A percentile compares a stretch with the other conserved stretches of the same genome.
Conservation (phyloP, 1,140 invertebrate genomes). For the Trigoniulus corallinus region DNA sequence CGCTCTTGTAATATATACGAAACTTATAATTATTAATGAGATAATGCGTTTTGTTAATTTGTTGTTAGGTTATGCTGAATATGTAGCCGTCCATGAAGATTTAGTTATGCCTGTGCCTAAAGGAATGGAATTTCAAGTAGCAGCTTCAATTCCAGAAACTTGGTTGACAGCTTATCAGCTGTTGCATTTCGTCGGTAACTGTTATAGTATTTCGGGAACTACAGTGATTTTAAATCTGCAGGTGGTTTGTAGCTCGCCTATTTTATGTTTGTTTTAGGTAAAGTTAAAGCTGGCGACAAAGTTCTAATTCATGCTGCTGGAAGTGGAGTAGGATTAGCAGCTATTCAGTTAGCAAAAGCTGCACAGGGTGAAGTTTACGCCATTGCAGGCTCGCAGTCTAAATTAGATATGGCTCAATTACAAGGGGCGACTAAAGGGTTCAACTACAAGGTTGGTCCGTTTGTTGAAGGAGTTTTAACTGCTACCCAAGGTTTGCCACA, state of each 20-base stretch:
- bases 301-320: conserved; percentile 27
- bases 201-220: background rate
- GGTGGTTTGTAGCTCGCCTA: background rate
- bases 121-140: conserved; percentile 17
- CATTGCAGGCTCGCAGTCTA: conserved; percentile 23
- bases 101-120: conserved; percentile 21
- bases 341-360: conserved; percentile 20
- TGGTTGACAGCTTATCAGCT: conserved; percentile 29
- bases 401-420: conserved; percentile 17
- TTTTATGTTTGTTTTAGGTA: background rate
- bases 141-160: conserved; percentile 26
- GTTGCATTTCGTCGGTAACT: conserved; percentile 20
- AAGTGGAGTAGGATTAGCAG: conserved; percentile 27
- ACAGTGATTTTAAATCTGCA: background rate
- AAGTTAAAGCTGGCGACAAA: conserved; percentile 14
- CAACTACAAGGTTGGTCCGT: conserved; percentile 24
- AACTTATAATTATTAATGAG: background rate
- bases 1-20: background rate
- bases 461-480: conserved; percentile 17
- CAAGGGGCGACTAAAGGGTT: conserved; percentile 21
- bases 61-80: conserved; percentile 21
- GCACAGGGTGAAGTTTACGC: conserved; percentile 17
- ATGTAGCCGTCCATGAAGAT: conserved; percentile 21
- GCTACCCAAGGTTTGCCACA: background rate
- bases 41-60: background rate